Evolutionary conservation across 2,113 vertebrate species (phyloP).

Genomic region (Symphodus melops): DNA sequence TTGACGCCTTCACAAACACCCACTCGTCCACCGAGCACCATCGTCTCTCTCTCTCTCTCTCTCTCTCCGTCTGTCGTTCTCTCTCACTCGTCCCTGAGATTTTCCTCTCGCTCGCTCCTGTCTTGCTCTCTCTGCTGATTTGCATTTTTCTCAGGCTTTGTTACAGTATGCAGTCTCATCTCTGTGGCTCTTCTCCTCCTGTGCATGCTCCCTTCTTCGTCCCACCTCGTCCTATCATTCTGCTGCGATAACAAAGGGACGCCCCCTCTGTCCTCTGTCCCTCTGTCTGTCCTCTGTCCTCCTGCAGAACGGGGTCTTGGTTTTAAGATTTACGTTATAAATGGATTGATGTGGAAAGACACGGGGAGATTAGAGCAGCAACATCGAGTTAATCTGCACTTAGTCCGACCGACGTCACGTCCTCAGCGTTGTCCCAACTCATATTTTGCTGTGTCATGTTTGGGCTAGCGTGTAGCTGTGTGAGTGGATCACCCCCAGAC

Average conservation of each 20-base stretch:
- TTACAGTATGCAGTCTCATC: conserved; percentile 3
- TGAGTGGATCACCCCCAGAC: too few relatives aligned
- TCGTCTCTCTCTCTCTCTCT: conserved; percentile 17
- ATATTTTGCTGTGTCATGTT: too few relatives aligned
- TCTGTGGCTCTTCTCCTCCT: conserved; percentile 4
- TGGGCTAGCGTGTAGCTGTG: too few relatives aligned
- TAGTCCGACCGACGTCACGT: too few relatives aligned
- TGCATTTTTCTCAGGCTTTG: conserved; percentile 50
- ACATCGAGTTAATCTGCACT: neutral
- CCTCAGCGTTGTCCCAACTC: too few relatives aligned
- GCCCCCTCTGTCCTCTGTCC: neutral
- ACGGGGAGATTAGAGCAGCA: too few relatives aligned
- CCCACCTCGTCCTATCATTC: neutral
- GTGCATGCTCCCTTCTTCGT: neutral
- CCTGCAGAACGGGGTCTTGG: neutral
- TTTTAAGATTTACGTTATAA: neutral
- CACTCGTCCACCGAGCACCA: conserved; percentile 66
- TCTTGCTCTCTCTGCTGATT: conserved; percentile 58
- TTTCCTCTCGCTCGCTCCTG: conserved; percentile 40
- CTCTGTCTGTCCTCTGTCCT: neutral
- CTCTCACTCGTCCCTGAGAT: conserved; percentile 30
- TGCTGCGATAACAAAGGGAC: conserved; percentile 8
- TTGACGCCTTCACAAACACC: conserved; percentile 75
- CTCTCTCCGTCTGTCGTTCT: conserved; percentile 14
- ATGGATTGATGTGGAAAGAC: too few relatives aligned